These are phyloP conservation scores for Ranitomeya imitator DNA, from an alignment of 2,113 vertebrate genomes.

Conservation along the genomic window DNA sequence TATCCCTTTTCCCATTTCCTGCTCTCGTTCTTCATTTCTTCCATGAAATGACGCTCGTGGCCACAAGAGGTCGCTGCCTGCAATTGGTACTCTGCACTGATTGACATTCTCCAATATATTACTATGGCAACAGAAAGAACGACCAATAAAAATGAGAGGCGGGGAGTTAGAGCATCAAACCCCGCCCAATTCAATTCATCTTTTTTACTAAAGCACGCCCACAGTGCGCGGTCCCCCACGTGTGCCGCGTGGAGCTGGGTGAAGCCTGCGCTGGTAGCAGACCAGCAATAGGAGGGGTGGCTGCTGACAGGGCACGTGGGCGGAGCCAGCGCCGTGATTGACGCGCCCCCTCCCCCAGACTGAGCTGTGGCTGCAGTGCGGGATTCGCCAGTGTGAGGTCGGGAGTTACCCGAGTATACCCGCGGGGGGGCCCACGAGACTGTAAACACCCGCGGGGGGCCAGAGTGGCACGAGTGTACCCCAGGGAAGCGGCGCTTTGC, in stretches of 20 bases:
- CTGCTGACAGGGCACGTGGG: conserved; percentile 31
- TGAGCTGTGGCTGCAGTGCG: conserved; percentile 57
- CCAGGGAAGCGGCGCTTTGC: conserved; percentile 12
- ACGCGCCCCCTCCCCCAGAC: conserved; percentile 44
- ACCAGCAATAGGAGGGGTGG: conserved; percentile 15
- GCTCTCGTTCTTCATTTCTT: conserved; percentile 37
- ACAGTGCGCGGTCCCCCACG: conserved; percentile 31
- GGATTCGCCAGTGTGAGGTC: conserved; percentile 52
- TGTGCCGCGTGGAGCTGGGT: conserved; percentile 20
- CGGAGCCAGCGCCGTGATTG: not conserved
- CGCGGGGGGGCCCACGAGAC: conserved; percentile 45
- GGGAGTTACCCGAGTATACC: conserved; percentile 50
- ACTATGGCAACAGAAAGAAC: conserved; percentile 7
- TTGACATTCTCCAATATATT: conserved; percentile 23
- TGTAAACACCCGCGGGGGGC: conserved; percentile 45
- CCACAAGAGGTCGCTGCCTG: conserved; percentile 3
- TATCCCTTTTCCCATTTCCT: conserved; percentile 40
- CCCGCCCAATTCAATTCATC: conserved; percentile 53
- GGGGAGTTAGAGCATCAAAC: not conserved
- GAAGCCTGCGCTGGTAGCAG: not conserved
- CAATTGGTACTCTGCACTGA: not conserved
- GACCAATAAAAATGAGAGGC: not conserved
- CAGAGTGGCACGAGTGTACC: conserved; percentile 35
- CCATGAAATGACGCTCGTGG: not conserved
- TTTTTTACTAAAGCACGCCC: conserved; percentile 32